Evolutionary conservation across 2,113 vertebrate species (phyloP).

Genomic region (Rattus norvegicus): GRCr8 NC_086021.1:47395501-47396000

Average conservation of each 20-base stretch:
- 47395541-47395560: not conserved
- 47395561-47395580: not conserved
- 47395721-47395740: not conserved
- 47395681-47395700: not conserved
- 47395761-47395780: not conserved
- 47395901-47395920: not conserved
- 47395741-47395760: not conserved
- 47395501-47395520: not conserved
- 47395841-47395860: not conserved
- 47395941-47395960: not conserved
- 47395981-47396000: not conserved
- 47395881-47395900: not conserved
- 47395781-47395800: not conserved
- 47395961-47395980: not conserved
- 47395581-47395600: not conserved
- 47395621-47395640: not conserved
- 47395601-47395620: not conserved
- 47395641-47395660: not conserved
- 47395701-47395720: not conserved
- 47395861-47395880: not conserved
- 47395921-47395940: not conserved
- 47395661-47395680: not conserved
- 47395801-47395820: not conserved
- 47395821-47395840: not conserved
- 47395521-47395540: not conserved